phyloP scores from a whole-genome alignment of 2,797 vertebrate genomes.

The Chaetodon trifasciatus region DNA sequence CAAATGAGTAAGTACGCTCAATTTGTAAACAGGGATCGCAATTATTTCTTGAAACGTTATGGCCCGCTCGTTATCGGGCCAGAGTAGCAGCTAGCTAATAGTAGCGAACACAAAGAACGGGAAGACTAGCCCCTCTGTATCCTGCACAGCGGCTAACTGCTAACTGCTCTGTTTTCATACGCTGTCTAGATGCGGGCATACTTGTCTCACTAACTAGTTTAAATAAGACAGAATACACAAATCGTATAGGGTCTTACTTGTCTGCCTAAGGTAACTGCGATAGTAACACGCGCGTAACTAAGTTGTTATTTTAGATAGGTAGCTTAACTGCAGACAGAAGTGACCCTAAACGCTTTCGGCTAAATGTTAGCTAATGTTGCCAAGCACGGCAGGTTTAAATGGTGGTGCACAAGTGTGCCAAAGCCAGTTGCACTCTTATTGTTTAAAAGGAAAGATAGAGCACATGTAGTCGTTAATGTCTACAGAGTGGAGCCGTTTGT shows the following conservation, averaged over 20 bases:
- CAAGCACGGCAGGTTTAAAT: conserved; percentile 67
- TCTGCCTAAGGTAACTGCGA: fast-evolving
- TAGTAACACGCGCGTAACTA: background rate
- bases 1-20: conserved; percentile 20
- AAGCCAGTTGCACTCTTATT: conserved; percentile 24
- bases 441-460: background rate
- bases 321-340: conserved; percentile 13
- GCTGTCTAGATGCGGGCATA: conserved; percentile 50
- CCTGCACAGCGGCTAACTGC: conserved; percentile 61
- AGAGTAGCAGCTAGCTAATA: conserved; percentile 70
- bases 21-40: conserved; percentile 74
- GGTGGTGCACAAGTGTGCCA: conserved; percentile 53
- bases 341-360: conserved; percentile 53
- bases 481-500: background rate
- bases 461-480: background rate
- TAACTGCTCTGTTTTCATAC: conserved; percentile 54
- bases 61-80: conserved; percentile 74
- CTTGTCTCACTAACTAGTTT: conserved; percentile 1
- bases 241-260: background rate
- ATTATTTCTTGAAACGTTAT: conserved; percentile 54
- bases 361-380: conserved; percentile 60
- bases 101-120: conserved; percentile 83
- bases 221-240: background rate
- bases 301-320: background rate
- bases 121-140: conserved; percentile 63